These are phyloP conservation scores for Macquaria australasica DNA, from an alignment of 2,113 vertebrate genomes.

Conservation along the genomic window DNA sequence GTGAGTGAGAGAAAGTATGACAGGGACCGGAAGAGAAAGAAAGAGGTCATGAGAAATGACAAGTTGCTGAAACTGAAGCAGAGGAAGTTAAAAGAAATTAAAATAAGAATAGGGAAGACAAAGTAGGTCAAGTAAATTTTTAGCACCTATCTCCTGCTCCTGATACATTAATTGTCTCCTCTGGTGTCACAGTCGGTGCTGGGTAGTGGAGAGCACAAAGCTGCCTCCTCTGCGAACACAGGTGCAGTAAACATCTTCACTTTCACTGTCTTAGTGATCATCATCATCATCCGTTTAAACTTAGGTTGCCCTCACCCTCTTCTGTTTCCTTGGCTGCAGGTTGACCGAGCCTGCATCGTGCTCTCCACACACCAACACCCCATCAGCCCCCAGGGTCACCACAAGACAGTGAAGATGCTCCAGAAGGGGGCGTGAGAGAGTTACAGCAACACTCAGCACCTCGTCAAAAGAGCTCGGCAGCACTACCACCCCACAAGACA, in stretches of 20 bases:
- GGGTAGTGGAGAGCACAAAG: slow-evolving; percentile 89
- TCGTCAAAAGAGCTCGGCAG: slow-evolving; percentile 82
- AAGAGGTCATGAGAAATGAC: slow-evolving; percentile 10
- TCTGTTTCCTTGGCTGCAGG: slow-evolving; percentile 75
- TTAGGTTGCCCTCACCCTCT: slow-evolving; percentile 70
- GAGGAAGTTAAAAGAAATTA: background rate
- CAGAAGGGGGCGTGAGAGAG: slow-evolving; percentile 89
- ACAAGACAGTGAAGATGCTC: slow-evolving; percentile 88
- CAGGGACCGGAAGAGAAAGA: slow-evolving; percentile 3
- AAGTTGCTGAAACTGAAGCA: slow-evolving; percentile 7
- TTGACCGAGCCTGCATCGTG: slow-evolving; percentile 79
- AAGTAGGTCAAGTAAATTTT: slow-evolving; percentile 13
- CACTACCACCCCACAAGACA: slow-evolving; percentile 68
- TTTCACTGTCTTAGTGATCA: background rate
- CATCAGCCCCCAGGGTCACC: slow-evolving; percentile 87
- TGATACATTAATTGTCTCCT: slow-evolving; percentile 89
- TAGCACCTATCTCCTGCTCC: slow-evolving; percentile 93
- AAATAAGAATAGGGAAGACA: background rate
- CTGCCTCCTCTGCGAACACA: slow-evolving; percentile 80
- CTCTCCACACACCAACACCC: slow-evolving; percentile 88
- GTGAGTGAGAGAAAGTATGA: background rate
- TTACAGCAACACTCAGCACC: slow-evolving; percentile 77
- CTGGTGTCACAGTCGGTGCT: slow-evolving; percentile 76
- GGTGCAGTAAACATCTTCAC: slow-evolving; percentile 9
- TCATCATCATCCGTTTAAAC: background rate